These are phyloP conservation scores for Anoura caudifer DNA, from an alignment of 2,113 vertebrate genomes.

Conservation along the genomic window DNA sequence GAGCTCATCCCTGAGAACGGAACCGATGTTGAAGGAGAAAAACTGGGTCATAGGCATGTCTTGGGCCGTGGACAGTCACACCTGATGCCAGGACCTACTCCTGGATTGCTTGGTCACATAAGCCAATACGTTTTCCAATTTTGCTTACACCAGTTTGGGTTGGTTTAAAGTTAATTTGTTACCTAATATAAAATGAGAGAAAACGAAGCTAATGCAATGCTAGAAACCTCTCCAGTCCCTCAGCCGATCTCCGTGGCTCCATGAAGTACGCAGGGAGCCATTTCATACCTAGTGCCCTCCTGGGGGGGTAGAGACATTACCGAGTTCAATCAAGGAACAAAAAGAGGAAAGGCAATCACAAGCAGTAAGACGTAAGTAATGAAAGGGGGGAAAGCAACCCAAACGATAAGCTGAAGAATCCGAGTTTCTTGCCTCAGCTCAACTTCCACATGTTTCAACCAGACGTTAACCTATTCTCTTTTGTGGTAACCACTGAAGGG, in stretches of 20 bases:
- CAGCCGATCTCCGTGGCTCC: not conserved
- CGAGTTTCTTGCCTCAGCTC: not conserved
- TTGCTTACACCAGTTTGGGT: not conserved
- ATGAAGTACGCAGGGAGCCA: not conserved
- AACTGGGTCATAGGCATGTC: not conserved
- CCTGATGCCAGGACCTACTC: not conserved
- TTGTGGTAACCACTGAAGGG: not conserved
- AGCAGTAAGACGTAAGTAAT: not conserved
- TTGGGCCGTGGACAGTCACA: not conserved
- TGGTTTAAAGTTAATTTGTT: not conserved
- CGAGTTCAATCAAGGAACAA: not conserved
- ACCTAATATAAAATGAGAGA: not conserved
- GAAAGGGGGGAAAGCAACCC: too few relatives aligned
- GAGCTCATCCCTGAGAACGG: not conserved
- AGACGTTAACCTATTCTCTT: conserved; percentile 15
- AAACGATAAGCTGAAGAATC: not conserved
- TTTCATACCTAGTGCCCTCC: not conserved
- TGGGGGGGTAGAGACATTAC: not conserved
- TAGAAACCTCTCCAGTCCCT: not conserved
- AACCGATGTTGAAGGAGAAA: not conserved
- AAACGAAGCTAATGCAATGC: not conserved
- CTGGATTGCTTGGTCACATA: not conserved
- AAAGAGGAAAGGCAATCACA: not conserved
- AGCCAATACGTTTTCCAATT: not conserved
- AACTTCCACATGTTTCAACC: not conserved